Evolutionary conservation across 2,888 invertebrate genomes (phyloP), one percentile per base, ranked within the genome.

Genomic region (Palloptera scutellata): DNA sequence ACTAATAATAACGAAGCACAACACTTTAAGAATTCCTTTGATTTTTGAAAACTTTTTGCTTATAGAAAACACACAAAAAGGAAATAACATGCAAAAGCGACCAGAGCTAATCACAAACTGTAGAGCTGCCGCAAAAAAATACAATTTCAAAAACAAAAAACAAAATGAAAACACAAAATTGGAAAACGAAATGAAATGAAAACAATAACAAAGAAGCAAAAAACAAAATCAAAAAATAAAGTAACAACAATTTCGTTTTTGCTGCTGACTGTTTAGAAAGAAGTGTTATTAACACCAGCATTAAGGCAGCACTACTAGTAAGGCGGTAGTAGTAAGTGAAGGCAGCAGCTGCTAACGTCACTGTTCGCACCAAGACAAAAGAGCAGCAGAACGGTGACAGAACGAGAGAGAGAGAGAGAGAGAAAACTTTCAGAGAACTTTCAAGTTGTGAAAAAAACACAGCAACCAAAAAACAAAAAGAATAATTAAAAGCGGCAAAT

Each of bases 191-290:
- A 66, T 59, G 61, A 66, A 52, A 55, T 58, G 52, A 65, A 61
- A 60, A 43, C 48, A 41, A 43, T 40, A 61, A 42, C 10, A 41
- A 43, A 59, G 42, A 41, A 48, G 59, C 12, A 17, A 64, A 12
- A 57, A 52, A 12, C 15, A 67, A 75, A 45, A 19, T 11, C 43
- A 62, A 20, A 62, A 64, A 64, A 64, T 57, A 64, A 48, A 45
- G 64, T 57, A 57, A 57, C 55, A 57, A 55, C 64, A 64, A 80
- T 30, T 30, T 30, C 6, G 30, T 30, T 30, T 2, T 30, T 30
- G 30, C 30, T 30, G 77, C 75, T 66, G 78, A 77, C 77, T 76
- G 77, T 78, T 78, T 77, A 77, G 77, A 79, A 76, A 77, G 77
- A 79, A 76, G 75, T 77, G 77, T 79, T 79, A 79, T 76, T 77